phyloP scores from a whole-genome alignment of 1,140 invertebrate genomes.

The Saccostrea glomerata region DNA sequence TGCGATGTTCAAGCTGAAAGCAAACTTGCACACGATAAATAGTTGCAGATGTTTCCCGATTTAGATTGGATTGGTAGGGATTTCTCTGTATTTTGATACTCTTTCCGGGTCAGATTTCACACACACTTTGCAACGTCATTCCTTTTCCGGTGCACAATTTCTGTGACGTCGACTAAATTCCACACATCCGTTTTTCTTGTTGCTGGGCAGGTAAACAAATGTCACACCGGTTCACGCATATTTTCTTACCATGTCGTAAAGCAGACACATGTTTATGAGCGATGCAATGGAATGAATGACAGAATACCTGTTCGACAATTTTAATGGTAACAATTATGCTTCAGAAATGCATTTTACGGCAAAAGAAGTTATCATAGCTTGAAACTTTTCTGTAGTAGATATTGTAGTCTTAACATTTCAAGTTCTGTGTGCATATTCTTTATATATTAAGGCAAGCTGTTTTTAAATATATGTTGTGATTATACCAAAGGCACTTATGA shows the following conservation, averaged over 20 bases:
- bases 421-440: no score
- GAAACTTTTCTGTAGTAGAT: no score
- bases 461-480: no score
- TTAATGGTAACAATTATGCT: not conserved
- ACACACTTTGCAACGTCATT: slow-evolving; percentile 39
- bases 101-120: slow-evolving; percentile 51
- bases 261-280: not conserved
- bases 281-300: not conserved
- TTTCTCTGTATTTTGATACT: not conserved
- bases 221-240: slow-evolving; percentile 51
- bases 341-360: not conserved
- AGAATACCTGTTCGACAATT: slow-evolving; percentile 1
- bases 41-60: slow-evolving; percentile 50
- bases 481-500: no score
- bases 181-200: slow-evolving; percentile 62
- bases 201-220: slow-evolving; percentile 70
- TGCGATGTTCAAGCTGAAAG: not conserved
- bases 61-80: slow-evolving; percentile 46
- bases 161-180: slow-evolving; percentile 53
- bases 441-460: no score
- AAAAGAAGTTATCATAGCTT: not conserved
- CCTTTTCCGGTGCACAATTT: slow-evolving; percentile 46
- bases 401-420: no score
- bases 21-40: slow-evolving; percentile 10
- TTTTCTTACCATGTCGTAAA: slow-evolving; percentile 31